Evolutionary conservation across 2,113 vertebrate species (phyloP), one percentile per base, ranked within the genome.

Genomic region (Megalops atlanticus): DNA sequence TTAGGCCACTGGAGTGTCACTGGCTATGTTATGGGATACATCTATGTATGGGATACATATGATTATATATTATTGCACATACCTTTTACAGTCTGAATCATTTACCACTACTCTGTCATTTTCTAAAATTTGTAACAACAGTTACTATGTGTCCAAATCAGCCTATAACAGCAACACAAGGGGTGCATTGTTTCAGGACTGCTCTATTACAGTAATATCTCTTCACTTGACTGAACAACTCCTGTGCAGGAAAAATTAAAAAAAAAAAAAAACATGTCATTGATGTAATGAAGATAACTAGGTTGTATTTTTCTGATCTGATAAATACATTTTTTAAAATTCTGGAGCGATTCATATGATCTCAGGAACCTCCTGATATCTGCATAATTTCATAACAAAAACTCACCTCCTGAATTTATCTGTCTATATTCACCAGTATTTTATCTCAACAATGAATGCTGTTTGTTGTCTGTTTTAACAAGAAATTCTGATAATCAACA

Each of bases 161-260:
- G 1, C 43, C 45, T 33, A 54, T 27, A 54, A 39, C 3, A 27
- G 24, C 24, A 6, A 41, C 36, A 82, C 76, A 82, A 82, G 64
- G 69, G 81, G 36, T 1, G 76, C 1, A 45, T 74, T 73, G 76
- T 82, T 49, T 54, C 11, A n/a, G 15, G 49, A 45, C 14, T 41
- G 70, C 24, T 64, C 69, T 72, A 15, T 52, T 40, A 24, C 18
- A 41, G 75, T 58, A 64, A 41, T 68, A 36, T 47, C 24, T 74
- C 33, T 54, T n/a, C 73, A 14, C 27, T 18, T 74, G 74, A 71
- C 43, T 49, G 52, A 76, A 40, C 31, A 24, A 27, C 75, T 36
- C 68, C 40, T 54, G 45, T 78, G 81, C 43, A 24, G 33, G 69
- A 58, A 73, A n/a, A n/a, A n/a, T n/a, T n/a, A n/a, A n/a, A n/a